Evolutionary conservation across 2,888 invertebrate species (phyloP), one percentile per base, ranked within the genome.

Genomic region (Tanytarsus gracilentus): DNA sequence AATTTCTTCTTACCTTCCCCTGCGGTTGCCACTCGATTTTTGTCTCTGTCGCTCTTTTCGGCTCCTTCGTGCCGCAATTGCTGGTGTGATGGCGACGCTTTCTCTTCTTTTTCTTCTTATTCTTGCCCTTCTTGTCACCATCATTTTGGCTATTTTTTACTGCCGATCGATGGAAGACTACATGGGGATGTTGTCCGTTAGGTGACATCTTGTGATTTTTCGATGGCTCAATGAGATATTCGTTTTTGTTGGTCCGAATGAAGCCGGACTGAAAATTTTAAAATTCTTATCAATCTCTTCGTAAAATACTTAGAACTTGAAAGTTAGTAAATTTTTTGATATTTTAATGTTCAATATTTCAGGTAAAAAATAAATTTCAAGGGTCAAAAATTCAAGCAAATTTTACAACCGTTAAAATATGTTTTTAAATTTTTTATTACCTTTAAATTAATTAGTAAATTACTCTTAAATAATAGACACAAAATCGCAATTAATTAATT

Each of bases 161-260:
- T 11, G 83, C 81, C 48, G 84, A 81, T 69, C 84, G 76, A 70
- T 80, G 83, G 67, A 80, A 86, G 62, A 86, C 77, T 49, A 85
- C 77, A 69, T 86, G 85, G 61, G 82, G 79, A 70, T 84, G 82
- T 1, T 77, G 78, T n/a, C 65, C 63, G 56, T 66, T 67, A 51
- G 65, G 65, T 65, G 71, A 68, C 56, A 72, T 70, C 44, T 66
- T 65, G 63, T 76, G 72, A 70, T 80, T 77, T 67, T 80, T 79
- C 29, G 81, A 79, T 33, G 86, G 86, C 71, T 86, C 86, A 64
- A 86, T 81, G 75, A 81, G 85, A 72, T 81, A 86, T 70, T 83
- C 84, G 63, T 80, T 83, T 63, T 79, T 75, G 65, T 80, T 78
- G 16, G 83, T 82, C 67, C 80, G 77, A 63, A 86, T 78, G 67